phyloP scores from a whole-genome alignment of 2,888 invertebrate genomes.

The Tetramorium bicarinatum region DNA sequence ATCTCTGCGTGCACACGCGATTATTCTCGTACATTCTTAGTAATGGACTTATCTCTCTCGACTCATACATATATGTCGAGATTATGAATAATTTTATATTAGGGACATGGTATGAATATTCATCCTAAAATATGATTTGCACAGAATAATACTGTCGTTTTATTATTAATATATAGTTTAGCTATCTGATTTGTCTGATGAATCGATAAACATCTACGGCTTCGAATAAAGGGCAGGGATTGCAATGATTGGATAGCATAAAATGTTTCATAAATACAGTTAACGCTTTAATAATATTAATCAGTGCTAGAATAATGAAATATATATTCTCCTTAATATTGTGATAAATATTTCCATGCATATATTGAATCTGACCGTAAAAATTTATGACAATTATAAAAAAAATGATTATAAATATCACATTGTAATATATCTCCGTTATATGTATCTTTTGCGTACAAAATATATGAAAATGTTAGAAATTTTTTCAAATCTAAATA shows the following conservation, averaged over 20 bases:
- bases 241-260: background rate
- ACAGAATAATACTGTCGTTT: background rate
- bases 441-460: background rate
- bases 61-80: background rate
- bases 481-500: constrained; percentile 3
- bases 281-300: constrained; percentile 4
- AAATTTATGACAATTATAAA: background rate
- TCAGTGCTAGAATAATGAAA: background rate
- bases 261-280: constrained; percentile 7
- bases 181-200: background rate
- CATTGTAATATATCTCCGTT: background rate
- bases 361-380: background rate
- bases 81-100: constrained; percentile 1
- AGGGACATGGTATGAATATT: background rate
- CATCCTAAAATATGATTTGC: constrained; percentile 13
- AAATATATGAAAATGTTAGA: background rate
- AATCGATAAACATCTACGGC: constrained; percentile 6
- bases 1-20: background rate
- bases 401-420: background rate
- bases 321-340: background rate
- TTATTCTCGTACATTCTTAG: background rate
- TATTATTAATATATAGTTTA: background rate
- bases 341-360: background rate
- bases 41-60: background rate
- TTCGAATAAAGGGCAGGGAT: background rate